Conservation (phyloP, 2,113 vertebrate genomes). For the Oncorhynchus gorbuscha region DNA sequence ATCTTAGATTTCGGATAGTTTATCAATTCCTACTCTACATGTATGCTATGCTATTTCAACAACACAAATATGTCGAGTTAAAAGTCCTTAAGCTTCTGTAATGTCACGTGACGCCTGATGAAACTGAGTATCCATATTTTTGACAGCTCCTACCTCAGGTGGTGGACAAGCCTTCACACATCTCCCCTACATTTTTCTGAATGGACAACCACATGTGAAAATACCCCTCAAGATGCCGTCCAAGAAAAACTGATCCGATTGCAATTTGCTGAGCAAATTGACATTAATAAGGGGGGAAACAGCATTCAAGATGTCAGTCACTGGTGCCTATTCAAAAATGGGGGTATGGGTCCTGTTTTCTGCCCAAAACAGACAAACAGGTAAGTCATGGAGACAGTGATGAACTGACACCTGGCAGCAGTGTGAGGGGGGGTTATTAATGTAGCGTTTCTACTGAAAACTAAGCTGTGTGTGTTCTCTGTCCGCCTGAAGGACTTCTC, state of each 20-base stretch:
- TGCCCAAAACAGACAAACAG: slow-evolving; percentile 70
- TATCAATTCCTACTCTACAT: too few species aligned
- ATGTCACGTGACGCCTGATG: neutral
- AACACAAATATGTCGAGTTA: too few species aligned
- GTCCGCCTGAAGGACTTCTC: slow-evolving; percentile 49
- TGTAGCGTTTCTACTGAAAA: slow-evolving; percentile 72
- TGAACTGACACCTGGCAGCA: slow-evolving; percentile 69
- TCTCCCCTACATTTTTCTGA: slow-evolving; percentile 58
- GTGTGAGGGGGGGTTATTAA: slow-evolving; percentile 65
- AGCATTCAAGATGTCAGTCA: slow-evolving; percentile 75
- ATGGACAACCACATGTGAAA: slow-evolving; percentile 69
- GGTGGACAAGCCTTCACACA: slow-evolving; percentile 63
- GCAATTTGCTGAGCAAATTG: slow-evolving; percentile 77
- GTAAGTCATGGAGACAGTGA: slow-evolving; percentile 76
- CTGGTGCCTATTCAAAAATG: slow-evolving; percentile 61
- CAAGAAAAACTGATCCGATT: slow-evolving; percentile 78
- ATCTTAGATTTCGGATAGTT: too few species aligned
- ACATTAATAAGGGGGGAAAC: slow-evolving; percentile 75
- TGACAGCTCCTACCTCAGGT: slow-evolving; percentile 64
- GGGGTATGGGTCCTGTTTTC: slow-evolving; percentile 57
- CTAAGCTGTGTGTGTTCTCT: slow-evolving; percentile 62
- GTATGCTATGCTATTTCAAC: too few species aligned
- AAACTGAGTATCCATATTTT: slow-evolving; percentile 55
- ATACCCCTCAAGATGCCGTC: slow-evolving; percentile 59
- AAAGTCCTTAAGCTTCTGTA: neutral